phyloP scores from a whole-genome alignment of 2,113 vertebrate species.

The Mustela nigripes region DNA sequence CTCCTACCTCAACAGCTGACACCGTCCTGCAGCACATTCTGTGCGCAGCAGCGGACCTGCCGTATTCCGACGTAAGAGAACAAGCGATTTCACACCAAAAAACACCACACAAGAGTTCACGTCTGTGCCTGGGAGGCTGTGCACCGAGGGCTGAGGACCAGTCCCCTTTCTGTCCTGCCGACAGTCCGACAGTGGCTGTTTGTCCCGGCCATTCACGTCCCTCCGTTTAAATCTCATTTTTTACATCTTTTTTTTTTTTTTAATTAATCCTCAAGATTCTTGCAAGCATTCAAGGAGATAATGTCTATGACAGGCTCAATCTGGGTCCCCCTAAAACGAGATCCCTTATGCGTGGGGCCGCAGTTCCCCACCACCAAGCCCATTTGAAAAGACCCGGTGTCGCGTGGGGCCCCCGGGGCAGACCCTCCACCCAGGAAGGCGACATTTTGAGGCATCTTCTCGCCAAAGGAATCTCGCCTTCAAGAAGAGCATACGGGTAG shows the following conservation, averaged over 20 bases:
- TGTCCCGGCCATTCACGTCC: accelerated
- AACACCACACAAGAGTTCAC: accelerated
- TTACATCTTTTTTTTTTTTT: neutral
- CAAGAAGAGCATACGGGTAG: accelerated
- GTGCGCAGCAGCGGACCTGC: accelerated
- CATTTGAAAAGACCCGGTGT: accelerated
- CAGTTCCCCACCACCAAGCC: accelerated
- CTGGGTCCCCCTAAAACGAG: accelerated
- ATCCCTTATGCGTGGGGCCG: accelerated
- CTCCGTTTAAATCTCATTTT: no score
- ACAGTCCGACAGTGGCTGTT: no score
- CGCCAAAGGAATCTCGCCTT: neutral
- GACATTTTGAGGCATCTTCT: accelerated
- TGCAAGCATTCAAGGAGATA: accelerated
- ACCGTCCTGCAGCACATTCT: accelerated
- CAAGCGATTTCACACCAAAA: neutral
- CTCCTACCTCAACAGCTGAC: accelerated
- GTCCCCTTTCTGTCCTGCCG: no score
- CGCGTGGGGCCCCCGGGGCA: accelerated
- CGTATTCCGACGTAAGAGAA: accelerated
- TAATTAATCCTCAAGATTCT: neutral
- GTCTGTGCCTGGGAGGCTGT: accelerated
- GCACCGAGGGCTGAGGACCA: accelerated
- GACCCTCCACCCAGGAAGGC: neutral
- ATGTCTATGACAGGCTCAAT: accelerated